Evolutionary conservation across 1,140 invertebrate species (phyloP), one percentile per base, ranked within the genome.

Genomic region (Meloidogyne hapla): DNA sequence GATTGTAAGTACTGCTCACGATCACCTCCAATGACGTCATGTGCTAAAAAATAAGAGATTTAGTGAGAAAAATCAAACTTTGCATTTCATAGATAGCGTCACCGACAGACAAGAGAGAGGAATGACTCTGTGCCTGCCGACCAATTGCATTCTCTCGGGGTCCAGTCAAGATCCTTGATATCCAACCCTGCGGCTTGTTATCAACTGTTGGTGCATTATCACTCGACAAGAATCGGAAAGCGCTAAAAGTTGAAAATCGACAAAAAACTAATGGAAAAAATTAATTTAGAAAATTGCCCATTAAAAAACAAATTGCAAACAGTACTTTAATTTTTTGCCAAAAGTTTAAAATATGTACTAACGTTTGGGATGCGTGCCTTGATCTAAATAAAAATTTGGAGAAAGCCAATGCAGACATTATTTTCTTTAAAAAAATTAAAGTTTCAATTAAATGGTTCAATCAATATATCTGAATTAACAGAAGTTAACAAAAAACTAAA

Each of bases 71-170:
- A n/a, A 21, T 25, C 12, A 21, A 8, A 85, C 84, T 85, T 74
- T 83, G 83, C 23, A 86, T 64, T 66, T 86, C 85, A 65, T 87
- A 86, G 65, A 86, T 86, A 15, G 67, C 61, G 12, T 86, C 84
- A 2, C 77, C 78, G 62, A 76, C 81, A 18, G 84, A 76, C 26
- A 85, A 79, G 28, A 85, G 73, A 21, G 84, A 86, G 2, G 85
- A 87, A 67, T 85, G 84, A 69, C 80, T 83, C 76, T 87, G 83
- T 56, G 84, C 85, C 25, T 85, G 83, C 21, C 79, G 70, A 4
- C 80, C 83, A 9, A 70, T 71, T 8, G 85, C 76, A 74, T 86
- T 28, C 42, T 77, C 28, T 13, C 83, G 81, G 40, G 75, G 62
- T 1, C 79, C 80, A 65, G 81, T 80, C 8, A 80, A 42, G 65